These are phyloP conservation scores for Dasysyrphus tricinctus DNA, from an alignment of 2,888 invertebrate species.

Conservation along the genomic window DNA sequence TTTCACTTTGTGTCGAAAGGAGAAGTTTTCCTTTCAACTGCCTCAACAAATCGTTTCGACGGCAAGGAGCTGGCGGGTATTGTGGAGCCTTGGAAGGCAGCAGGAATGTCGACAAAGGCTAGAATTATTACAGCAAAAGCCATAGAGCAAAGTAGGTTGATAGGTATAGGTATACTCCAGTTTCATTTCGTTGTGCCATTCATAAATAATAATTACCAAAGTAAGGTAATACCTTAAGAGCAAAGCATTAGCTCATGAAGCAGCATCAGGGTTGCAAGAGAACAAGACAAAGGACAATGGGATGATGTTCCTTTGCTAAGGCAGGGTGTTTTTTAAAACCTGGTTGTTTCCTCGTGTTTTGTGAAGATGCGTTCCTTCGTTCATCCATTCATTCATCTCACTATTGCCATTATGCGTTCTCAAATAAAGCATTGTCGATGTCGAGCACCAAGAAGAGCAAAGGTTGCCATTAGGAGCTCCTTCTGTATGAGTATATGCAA, in stretches of 20 bases:
- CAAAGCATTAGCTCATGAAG: slow-evolving; percentile 60
- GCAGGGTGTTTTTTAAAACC: slow-evolving; percentile 35
- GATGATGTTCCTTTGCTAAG: slow-evolving; percentile 27
- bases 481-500: slow-evolving; percentile 39
- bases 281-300: neutral
- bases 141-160: slow-evolving; percentile 41
- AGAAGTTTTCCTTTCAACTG: slow-evolving; percentile 52
- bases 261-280: slow-evolving; percentile 29
- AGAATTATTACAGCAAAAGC: slow-evolving; percentile 31
- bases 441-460: slow-evolving; percentile 32
- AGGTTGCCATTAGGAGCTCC: slow-evolving; percentile 46
- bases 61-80: neutral
- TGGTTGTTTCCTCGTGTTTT: slow-evolving; percentile 18
- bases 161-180: neutral
- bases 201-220: slow-evolving; percentile 74
- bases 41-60: slow-evolving; percentile 6
- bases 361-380: slow-evolving; percentile 52
- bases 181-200: slow-evolving; percentile 67
- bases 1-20: slow-evolving; percentile 48
- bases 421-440: slow-evolving; percentile 48
- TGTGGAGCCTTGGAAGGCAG: neutral
- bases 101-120: slow-evolving; percentile 24
- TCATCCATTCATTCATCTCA: slow-evolving; percentile 17
- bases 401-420: slow-evolving; percentile 50
- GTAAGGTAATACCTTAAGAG: slow-evolving; percentile 73